Base-by-base conservation (phyloP, 1,140 invertebrate species). In the Drosophila navojoa region DNA sequence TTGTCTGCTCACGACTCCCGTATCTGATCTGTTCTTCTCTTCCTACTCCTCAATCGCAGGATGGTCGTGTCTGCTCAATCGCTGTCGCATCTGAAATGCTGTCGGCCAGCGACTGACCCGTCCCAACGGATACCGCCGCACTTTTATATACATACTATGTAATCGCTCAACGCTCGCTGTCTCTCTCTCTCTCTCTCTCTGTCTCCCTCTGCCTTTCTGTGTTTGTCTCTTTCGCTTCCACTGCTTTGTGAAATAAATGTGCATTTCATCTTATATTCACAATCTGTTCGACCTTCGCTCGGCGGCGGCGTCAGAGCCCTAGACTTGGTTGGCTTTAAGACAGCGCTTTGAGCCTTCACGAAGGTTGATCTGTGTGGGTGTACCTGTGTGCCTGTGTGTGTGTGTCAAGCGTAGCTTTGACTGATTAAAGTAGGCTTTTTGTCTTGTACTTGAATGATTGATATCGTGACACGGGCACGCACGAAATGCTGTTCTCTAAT, bases 191-290 rank as follows among this genome's bases (percentile, higher is more conserved):
- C 4, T 47, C 45, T 5, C 9, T 19, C 19, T 49, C 45, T 25
- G 38, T 15, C 44, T 22, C 15, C 13, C 27, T 29, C 27, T 38
- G 16, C 15, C 2, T 11, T 16, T 40, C 49, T 22, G 9, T 38
- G 5, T 22, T 52, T 22, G 53, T 50, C 4, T 44, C 62, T 50
- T n/a, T 47, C 19, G 0, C 27, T 66, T 4, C n/a, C 25, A 42
- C 25, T 32, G 6, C 13, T 50, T 27, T 29, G 45, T 40, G 38
- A 73, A 80, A 80, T 69, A 85, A 79, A 75, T 77, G 16, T 79
- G 76, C 77, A 85, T 71, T 85, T 85, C 71, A 84, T 84, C 44
- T 68, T 44, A 38, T 76, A 71, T 74, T 78, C 25, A 49, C 53
- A 35, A 47, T 38, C 13, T 55, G 32, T 45, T 1, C 35, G 70